Evolutionary conservation across 1,140 invertebrate species (phyloP), one percentile per base, ranked within the genome.

Genomic region (Drosophila carrolli): DNA sequence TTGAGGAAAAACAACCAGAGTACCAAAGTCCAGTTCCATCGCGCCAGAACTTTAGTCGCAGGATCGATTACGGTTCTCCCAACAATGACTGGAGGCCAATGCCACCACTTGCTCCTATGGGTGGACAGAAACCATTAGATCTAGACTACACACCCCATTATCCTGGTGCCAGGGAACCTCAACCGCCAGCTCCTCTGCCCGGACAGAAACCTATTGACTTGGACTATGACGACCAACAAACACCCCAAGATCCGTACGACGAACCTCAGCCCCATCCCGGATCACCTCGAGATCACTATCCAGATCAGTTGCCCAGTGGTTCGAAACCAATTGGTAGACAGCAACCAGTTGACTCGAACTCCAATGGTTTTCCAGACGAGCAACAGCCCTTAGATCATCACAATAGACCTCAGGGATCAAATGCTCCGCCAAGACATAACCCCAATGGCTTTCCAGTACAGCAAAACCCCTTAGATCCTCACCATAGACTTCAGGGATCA

Each of bases 31-130:
- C 51, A 6, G 48, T 35, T 38, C 51, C 61, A 35, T 60, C 68
- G 0, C 86, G 86, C 14, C 65, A 83, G 32, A 67, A 75, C 40
- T 80, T 53, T 47, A 78, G 88, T 46, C 80, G 80, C 43, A 44
- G 62, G 10, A 72, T 81, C 14, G 59, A 81, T 29, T 54, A 57
- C 9, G 53, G 56, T 35, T 47, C 71, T n/a, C 60, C 54, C 0
- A 29, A 38, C 27, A 59, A 62, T 35, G 43, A 37, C n/a, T 85
- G 78, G 78, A 71, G 55, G 1, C 67, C 48, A 5, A 67, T 57
- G 62, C 46, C 54, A 10, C 70, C 78, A 35, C 32, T 55, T 1
- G 51, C 66, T 32, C 40, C 70, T 11, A 11, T 66, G 44, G 19
- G 47, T 23, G 82, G 83, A 68, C 82, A 86, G 11, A 55, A 41